Conservation (phyloP, 1,140 invertebrate species). For the Lerema accius region DNA sequence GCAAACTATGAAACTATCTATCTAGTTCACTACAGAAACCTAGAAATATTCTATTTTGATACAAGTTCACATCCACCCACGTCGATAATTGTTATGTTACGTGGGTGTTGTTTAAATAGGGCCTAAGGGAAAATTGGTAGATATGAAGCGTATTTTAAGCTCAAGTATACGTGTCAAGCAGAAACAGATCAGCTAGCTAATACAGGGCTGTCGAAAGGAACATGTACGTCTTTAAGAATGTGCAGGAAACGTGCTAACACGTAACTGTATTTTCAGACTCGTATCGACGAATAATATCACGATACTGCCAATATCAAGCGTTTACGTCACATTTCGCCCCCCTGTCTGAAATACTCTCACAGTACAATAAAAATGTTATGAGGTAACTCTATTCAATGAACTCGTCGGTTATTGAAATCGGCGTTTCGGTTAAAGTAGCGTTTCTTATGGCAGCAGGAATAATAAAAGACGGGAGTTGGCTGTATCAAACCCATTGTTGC, state of each 20-base stretch:
- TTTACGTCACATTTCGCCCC: conserved; percentile 44
- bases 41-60: no score
- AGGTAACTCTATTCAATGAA: conserved; percentile 79
- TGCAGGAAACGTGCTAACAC: no score
- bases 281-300: conserved; percentile 44
- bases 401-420: conserved; percentile 74
- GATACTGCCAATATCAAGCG: conserved; percentile 62
- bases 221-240: no score
- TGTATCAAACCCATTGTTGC: conserved; percentile 61
- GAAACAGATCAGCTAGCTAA: no score
- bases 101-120: no score
- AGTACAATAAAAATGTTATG: conserved; percentile 80
- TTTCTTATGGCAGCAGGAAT: conserved; percentile 59
- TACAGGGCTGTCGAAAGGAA: no score
- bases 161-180: background rate
- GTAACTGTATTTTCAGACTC: background rate
- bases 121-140: no score
- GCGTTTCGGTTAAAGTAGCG: conserved; percentile 65
- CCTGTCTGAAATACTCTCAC: conserved; percentile 66
- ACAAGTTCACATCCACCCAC: no score
- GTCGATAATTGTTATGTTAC: no score
- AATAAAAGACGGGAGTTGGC: conserved; percentile 53
- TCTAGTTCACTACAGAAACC: no score
- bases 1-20: no score
- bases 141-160: background rate